These are phyloP conservation scores for Enoplolaimus lenunculus DNA, from an alignment of 2,888 invertebrate genomes.

Conservation along the genomic window DNA sequence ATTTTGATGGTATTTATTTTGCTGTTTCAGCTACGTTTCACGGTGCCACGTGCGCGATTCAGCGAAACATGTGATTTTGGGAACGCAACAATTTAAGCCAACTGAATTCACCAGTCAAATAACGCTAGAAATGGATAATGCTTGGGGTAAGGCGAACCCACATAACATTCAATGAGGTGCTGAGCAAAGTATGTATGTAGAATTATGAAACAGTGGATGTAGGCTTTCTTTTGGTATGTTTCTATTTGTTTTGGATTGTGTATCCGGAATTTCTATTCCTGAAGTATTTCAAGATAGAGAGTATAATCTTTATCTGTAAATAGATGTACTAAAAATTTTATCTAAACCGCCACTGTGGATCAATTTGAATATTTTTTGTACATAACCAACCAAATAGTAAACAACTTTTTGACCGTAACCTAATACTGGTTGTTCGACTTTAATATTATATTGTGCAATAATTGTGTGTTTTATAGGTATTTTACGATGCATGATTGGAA, in stretches of 20 bases:
- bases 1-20: slow-evolving; percentile 8
- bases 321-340: no score
- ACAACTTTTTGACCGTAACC: no score
- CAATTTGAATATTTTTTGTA: background rate
- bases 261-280: no score
- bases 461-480: slow-evolving; percentile 45
- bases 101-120: slow-evolving; percentile 96
- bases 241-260: background rate
- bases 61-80: slow-evolving; percentile 84
- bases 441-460: no score
- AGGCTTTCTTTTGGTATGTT: background rate
- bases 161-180: no score
- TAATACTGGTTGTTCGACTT: no score
- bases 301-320: no score
- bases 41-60: slow-evolving; percentile 81
- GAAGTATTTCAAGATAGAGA: no score
- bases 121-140: slow-evolving; percentile 97
- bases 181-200: background rate
- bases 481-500: slow-evolving; percentile 85
- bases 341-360: no score
- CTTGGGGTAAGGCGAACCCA: slow-evolving; percentile 73
- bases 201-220: background rate
- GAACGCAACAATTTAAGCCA: slow-evolving; percentile 94
- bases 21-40: slow-evolving; percentile 68
- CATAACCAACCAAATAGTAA: background rate